Conservation (phyloP, 2,888 invertebrate genomes). For the Halictus quadricinctus region DNA sequence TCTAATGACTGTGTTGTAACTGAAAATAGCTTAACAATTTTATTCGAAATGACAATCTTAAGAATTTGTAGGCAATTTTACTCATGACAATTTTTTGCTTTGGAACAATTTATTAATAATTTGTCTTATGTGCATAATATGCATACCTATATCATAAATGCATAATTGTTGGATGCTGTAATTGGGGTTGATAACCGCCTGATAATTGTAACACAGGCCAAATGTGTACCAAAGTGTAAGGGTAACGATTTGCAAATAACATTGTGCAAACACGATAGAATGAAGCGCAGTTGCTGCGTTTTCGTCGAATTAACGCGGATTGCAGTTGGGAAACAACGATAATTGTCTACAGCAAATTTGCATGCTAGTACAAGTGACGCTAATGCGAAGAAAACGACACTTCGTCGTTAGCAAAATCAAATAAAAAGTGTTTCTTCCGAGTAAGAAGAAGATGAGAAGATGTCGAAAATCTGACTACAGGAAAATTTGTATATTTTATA, state of each 20-base stretch:
- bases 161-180: not conserved
- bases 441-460: no score
- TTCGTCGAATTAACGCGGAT: not conserved
- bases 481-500: not conserved
- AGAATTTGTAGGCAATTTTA: no score
- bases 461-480: not conserved
- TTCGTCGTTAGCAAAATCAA: not conserved
- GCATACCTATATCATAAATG: no score
- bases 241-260: not conserved
- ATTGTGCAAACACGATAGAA: not conserved
- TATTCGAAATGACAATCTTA: no score
- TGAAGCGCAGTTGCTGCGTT: not conserved
- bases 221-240: not conserved
- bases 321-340: not conserved
- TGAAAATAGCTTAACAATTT: no score
- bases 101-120: no score
- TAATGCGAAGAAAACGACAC: not conserved
- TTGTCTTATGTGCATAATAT: no score
- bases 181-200: not conserved
- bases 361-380: not conserved
- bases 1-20: not conserved
- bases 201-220: not conserved
- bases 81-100: no score
- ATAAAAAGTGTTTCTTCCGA: not conserved
- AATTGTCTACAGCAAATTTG: not conserved